These are phyloP conservation scores for Drosophila orena DNA, from an alignment of 1,140 invertebrate genomes.

Conservation along the genomic window DNA sequence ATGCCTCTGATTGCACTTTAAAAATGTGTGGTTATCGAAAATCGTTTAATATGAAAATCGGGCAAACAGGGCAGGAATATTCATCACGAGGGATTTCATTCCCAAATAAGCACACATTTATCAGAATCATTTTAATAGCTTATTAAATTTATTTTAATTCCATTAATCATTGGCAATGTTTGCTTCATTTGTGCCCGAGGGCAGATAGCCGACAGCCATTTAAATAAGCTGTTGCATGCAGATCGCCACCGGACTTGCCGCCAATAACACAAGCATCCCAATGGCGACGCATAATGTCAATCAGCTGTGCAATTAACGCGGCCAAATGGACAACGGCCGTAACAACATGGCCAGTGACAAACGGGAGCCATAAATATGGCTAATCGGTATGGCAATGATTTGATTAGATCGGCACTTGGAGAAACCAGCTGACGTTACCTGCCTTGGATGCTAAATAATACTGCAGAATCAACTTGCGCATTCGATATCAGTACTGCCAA, in stretches of 20 bases:
- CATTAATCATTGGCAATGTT: constrained; percentile 66
- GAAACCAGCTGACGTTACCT: too few relatives aligned
- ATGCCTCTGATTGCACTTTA: background rate
- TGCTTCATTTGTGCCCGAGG: constrained; percentile 34
- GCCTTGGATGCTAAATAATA: too few relatives aligned
- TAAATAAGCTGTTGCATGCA: constrained; percentile 69
- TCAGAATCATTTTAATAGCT: constrained; percentile 49
- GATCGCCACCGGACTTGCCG: constrained; percentile 24
- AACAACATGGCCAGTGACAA: constrained; percentile 47
- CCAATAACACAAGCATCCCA: constrained; percentile 15
- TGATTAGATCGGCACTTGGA: constrained; percentile 57
- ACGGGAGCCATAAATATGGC: constrained; percentile 69
- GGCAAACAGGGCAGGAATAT: background rate
- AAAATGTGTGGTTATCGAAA: background rate
- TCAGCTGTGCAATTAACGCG: constrained; percentile 72
- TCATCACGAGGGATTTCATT: constrained; percentile 10
- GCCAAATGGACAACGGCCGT: constrained; percentile 30
- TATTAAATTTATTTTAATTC: constrained; percentile 62
- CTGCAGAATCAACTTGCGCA: too few relatives aligned
- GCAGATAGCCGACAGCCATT: constrained; percentile 48
- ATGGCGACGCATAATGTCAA: constrained; percentile 67
- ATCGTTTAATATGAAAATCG: constrained; percentile 28
- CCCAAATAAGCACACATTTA: constrained; percentile 39
- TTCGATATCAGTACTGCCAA: too few relatives aligned
- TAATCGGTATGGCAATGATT: constrained; percentile 77